Evolutionary conservation across 2,888 invertebrate genomes (phyloP), one percentile per base, ranked within the genome.

Genomic region (Leucania comma): DNA sequence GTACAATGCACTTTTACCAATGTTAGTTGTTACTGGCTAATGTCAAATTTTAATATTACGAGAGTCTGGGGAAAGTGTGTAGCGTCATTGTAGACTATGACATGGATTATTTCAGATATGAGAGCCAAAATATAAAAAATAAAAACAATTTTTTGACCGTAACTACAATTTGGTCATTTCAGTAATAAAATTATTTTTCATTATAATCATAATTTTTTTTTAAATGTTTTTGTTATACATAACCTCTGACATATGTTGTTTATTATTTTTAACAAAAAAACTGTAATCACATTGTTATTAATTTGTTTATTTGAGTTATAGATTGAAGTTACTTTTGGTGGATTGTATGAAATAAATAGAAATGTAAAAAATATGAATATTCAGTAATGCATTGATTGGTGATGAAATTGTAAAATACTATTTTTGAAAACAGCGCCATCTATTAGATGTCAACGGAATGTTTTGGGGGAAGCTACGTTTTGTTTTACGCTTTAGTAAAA

Each of bases 401-500:
- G 56, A 70, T 66, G 57, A 75, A 71, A 67, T 78, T 80, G 83
- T 78, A 70, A 68, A 70, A 72, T 78, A 68, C 68, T 72, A 32
- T 81, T 81, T 76, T 73, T 77, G 12, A 53, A 51, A 61, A 70
- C 60, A 72, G 48, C 71, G 59, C 74, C 75, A 77, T 70, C 66
- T 82, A 76, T 81, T 59, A 73, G 67, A 67, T 66, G 80, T 70
- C 72, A 68, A 81, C 70, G 87, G 86, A 87, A 82, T 87, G 90
- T 87, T 86, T 84, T 76, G 76, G 87, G 84, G 87, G 89, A 89
- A 87, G 89, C 87, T 88, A 81, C 85, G 90, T 91, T 88, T 91
- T 89, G 92, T 88, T 92, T 92, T 92, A 94, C 92, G 93, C 93
- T 93, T 93, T 92, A 90, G 89, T 91, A 90, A 90, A 87, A 87